These are phyloP conservation scores for Antigone vipio DNA, from an alignment of 2,113 vertebrate species.

Conservation along the genomic window DNA sequence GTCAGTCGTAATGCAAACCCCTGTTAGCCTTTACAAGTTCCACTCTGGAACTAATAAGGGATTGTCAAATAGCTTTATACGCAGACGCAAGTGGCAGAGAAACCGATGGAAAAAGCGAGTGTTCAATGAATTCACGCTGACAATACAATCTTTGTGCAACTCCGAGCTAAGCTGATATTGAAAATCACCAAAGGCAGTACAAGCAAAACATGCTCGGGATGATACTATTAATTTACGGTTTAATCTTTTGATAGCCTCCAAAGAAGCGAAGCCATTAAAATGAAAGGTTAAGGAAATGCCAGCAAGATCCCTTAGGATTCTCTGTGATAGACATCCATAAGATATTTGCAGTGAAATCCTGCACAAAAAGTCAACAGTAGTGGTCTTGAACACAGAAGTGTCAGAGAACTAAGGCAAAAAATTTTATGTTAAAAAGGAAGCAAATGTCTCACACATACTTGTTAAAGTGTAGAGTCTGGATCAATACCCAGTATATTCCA, in stretches of 20 bases:
- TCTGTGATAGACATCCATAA: background rate
- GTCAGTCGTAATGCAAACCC: slow-evolving; percentile 86
- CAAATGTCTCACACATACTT: background rate
- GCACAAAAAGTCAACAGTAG: background rate
- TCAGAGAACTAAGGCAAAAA: background rate
- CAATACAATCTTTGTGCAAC: background rate
- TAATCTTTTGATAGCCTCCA: slow-evolving; percentile 4
- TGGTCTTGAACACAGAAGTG: background rate
- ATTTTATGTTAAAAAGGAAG: background rate
- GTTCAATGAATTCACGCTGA: background rate
- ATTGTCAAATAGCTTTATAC: slow-evolving; percentile 84
- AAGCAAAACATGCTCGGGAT: background rate
- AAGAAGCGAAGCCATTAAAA: slow-evolving; percentile 14
- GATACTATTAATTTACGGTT: background rate
- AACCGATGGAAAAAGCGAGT: background rate
- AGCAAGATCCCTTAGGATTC: background rate
- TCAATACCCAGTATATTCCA: background rate
- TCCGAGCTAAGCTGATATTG: background rate
- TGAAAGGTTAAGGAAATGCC: slow-evolving; percentile 42
- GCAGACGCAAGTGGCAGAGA: slow-evolving; percentile 27
- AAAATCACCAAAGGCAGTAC: background rate
- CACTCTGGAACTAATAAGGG: slow-evolving; percentile 88
- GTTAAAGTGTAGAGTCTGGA: background rate
- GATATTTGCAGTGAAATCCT: background rate
- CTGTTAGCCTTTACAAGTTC: slow-evolving; percentile 85